A percentile compares a stretch with the other conserved stretches of the same genome.
Evolutionary conservation across 35 echinoderm and acorn worm species (phyloP).

Genomic region (Chiridota heheva): DNA sequence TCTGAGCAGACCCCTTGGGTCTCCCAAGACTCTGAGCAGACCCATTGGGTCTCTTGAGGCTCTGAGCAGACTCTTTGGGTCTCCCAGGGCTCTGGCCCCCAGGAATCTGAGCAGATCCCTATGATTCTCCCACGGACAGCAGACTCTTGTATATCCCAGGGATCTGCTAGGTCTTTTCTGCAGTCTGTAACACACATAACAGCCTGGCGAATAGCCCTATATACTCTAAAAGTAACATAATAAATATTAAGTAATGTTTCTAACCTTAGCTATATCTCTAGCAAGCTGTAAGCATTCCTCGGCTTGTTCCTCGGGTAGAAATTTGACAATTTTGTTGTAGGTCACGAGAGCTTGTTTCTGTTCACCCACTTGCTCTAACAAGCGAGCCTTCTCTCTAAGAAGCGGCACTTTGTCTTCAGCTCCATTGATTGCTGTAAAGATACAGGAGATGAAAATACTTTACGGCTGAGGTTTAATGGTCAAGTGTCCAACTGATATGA

Average conservation of each 20-base stretch:
- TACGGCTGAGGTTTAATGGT: too few species aligned
- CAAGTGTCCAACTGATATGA: too few species aligned
- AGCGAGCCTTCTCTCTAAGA: constrained; percentile 48
- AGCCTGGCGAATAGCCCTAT: not conserved
- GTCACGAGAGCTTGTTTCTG: constrained; percentile 67
- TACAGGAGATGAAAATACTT: not conserved
- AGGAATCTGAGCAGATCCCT: too few species aligned
- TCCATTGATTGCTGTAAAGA: constrained; percentile 29
- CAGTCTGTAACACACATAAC: not conserved
- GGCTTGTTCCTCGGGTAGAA: constrained; percentile 51
- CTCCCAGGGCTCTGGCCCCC: too few species aligned
- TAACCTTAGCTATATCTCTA: constrained; percentile 80
- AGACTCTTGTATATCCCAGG: not conserved
- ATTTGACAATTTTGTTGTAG: constrained; percentile 67
- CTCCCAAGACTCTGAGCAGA: too few species aligned
- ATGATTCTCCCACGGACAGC: too few species aligned
- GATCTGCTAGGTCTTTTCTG: not conserved
- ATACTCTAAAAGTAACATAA: too few species aligned
- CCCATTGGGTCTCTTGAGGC: too few species aligned
- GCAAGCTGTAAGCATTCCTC: constrained; percentile 66
- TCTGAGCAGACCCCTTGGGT: too few species aligned
- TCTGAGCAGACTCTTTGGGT: too few species aligned
- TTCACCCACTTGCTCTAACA: constrained; percentile 70
- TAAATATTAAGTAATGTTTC: not conserved
- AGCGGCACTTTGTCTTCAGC: constrained; percentile 26